Evolutionary conservation across 1,140 invertebrate genomes (phyloP).

Genomic region (Diorhabda elongata): DNA sequence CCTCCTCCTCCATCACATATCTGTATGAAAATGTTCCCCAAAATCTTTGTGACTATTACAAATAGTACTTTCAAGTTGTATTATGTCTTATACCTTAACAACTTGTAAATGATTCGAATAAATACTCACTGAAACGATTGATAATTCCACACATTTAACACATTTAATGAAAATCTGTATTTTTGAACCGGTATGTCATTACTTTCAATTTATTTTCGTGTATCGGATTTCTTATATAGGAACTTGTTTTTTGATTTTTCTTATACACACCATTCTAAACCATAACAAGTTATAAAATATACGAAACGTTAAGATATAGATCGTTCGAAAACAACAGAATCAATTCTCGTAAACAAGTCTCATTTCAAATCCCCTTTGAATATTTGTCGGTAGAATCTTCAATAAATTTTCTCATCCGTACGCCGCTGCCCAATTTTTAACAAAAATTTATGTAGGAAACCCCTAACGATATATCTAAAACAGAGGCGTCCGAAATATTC

Average conservation of each 20-base stretch:
- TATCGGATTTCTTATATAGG: not conserved
- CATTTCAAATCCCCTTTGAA: slow-evolving; percentile 10
- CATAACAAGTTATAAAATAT: not conserved
- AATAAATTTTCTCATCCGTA: slow-evolving; percentile 16
- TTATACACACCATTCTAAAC: not conserved
- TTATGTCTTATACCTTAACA: too few species aligned
- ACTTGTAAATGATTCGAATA: too few species aligned
- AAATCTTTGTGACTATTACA: too few species aligned
- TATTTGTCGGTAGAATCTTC: slow-evolving; percentile 12
- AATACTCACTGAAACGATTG: too few species aligned
- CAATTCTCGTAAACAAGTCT: slow-evolving; percentile 12
- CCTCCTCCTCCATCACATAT: too few species aligned
- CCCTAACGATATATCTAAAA: not conserved
- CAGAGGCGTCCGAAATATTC: too few species aligned
- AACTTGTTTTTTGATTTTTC: not conserved
- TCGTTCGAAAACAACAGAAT: slow-evolving; percentile 5
- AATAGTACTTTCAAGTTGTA: too few species aligned
- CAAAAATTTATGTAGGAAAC: slow-evolving; percentile 17
- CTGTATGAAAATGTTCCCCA: too few species aligned
- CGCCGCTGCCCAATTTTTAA: slow-evolving; percentile 18
- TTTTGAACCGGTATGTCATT: not conserved
- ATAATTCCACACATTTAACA: too few species aligned
- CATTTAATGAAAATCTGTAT: too few species aligned
- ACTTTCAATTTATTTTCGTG: not conserved
- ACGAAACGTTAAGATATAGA: not conserved